These are phyloP conservation scores for Perca flavescens DNA, from an alignment of 2,113 vertebrate genomes.

Conservation along the genomic window DNA sequence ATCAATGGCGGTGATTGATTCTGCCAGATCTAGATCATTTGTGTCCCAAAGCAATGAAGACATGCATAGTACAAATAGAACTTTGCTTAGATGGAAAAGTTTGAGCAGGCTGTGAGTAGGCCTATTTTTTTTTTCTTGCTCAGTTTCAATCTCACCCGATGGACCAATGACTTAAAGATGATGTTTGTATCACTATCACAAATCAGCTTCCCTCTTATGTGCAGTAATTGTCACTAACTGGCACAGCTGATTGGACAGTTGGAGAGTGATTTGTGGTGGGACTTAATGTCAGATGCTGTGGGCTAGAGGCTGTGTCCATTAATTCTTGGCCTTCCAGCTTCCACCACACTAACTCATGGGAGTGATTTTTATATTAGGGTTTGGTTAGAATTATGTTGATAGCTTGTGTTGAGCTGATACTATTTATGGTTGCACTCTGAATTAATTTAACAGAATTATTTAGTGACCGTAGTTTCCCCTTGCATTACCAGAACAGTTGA, in stretches of 20 bases:
- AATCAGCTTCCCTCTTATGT: neutral
- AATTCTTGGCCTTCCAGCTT: conserved; percentile 3
- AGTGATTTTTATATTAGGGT: conserved; percentile 12
- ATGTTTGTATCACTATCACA: neutral
- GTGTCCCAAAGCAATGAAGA: neutral
- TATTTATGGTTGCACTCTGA: conserved; percentile 2
- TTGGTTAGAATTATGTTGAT: neutral
- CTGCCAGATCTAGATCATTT: neutral
- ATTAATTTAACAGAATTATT: neutral
- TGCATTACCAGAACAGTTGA: neutral
- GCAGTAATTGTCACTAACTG: conserved; percentile 1
- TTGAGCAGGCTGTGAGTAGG: neutral
- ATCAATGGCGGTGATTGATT: neutral
- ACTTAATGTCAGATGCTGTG: conserved; percentile 11
- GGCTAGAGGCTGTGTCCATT: conserved; percentile 2
- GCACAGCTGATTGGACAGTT: conserved; percentile 11
- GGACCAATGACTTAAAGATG: neutral
- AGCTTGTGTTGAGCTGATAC: neutral
- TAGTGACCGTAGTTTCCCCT: neutral
- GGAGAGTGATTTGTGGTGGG: conserved; percentile 33
- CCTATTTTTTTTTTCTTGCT: neutral
- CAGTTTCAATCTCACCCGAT: neutral
- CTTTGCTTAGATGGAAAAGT: neutral
- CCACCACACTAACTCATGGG: conserved; percentile 20
- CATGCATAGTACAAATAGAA: neutral